Evolutionary conservation across 2,113 vertebrate species (phyloP).

Genomic region (Isichthys henryi): DNA sequence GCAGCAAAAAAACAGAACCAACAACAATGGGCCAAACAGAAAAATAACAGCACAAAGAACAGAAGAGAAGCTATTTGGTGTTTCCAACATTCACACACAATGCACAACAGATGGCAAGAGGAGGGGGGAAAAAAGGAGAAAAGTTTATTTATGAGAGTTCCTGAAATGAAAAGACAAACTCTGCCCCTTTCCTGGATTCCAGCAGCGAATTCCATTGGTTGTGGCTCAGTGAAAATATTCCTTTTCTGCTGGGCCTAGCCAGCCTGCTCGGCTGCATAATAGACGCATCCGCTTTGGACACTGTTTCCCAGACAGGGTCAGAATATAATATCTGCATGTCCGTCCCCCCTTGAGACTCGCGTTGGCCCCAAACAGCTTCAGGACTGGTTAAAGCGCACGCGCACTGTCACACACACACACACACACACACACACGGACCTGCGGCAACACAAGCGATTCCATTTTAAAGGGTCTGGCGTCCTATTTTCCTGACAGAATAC

Average conservation of each 20-base stretch:
- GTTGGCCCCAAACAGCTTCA: neutral
- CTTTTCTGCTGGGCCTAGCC: neutral
- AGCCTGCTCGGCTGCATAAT: constrained; percentile 17
- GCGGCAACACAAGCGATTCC: neutral
- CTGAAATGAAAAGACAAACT: constrained; percentile 32
- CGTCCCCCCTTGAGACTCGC: neutral
- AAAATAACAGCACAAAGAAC: neutral
- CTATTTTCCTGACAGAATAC: neutral
- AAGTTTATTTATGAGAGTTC: constrained; percentile 14
- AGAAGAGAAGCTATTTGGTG: neutral
- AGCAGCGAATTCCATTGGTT: constrained; percentile 30
- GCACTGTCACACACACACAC: neutral
- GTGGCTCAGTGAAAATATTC: constrained; percentile 34
- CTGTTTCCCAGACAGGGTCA: constrained; percentile 31
- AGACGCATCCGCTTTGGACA: constrained; percentile 37
- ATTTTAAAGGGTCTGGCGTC: neutral
- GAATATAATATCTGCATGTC: constrained; percentile 33
- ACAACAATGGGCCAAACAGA: neutral
- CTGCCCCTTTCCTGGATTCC: constrained; percentile 35
- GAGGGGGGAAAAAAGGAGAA: neutral
- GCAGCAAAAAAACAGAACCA: neutral
- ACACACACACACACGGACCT: neutral
- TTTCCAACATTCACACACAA: neutral
- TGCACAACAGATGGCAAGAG: neutral
- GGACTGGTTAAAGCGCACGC: neutral